Percentiles rank a stretch among this genome's conserved stretches.
Conservation (phyloP, 2,888 invertebrate species). For the Rhaphigaster nebulosa region DNA sequence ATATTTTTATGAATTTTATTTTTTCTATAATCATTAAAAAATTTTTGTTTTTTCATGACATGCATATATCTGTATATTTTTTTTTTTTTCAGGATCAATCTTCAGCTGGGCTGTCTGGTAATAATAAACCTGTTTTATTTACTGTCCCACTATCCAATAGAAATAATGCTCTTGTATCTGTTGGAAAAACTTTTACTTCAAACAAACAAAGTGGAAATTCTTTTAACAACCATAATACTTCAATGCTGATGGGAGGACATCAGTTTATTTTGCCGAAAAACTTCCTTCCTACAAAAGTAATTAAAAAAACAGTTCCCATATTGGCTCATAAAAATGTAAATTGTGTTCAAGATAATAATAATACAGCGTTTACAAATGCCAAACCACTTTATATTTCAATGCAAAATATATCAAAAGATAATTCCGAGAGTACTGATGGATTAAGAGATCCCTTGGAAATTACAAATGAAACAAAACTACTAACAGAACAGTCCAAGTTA, state of each 20-base stretch:
- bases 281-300: constrained; percentile 9
- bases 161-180: not conserved
- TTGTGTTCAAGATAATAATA: constrained; percentile 5
- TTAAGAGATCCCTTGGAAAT: not conserved
- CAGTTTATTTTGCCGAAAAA: not conserved
- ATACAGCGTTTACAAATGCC: not conserved
- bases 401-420: not conserved
- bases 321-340: not conserved
- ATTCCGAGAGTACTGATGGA: not conserved
- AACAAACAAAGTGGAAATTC: not conserved
- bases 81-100: constrained; percentile 15
- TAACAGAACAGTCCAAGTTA: not conserved
- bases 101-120: not conserved
- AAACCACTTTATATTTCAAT: constrained; percentile 29
- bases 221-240: not conserved
- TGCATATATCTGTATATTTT: not conserved
- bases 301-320: constrained; percentile 29
- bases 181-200: not conserved
- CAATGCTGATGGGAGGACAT: not conserved
- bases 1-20: too few relatives aligned
- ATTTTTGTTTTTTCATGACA: too few relatives aligned
- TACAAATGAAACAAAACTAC: not conserved
- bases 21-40: too few relatives aligned
- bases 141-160: not conserved
- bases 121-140: not conserved